These are phyloP conservation scores for Tamandua tetradactyla DNA, from an alignment of 2,797 vertebrate genomes.

Conservation along the genomic window DNA sequence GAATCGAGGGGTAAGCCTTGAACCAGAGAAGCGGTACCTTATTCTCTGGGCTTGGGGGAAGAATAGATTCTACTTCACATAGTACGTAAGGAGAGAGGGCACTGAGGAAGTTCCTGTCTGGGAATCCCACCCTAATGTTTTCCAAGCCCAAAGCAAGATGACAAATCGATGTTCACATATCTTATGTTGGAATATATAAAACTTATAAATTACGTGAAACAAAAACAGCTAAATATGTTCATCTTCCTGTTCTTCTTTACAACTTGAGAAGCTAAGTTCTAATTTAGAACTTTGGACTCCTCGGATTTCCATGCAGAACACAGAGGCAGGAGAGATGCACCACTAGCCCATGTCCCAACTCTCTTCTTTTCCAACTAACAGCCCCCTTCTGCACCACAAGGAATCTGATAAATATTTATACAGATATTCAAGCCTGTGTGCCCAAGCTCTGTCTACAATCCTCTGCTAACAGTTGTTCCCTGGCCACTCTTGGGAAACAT, in stretches of 20 bases:
- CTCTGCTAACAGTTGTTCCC: background rate
- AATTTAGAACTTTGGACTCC: background rate
- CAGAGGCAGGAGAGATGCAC: background rate
- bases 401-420: background rate
- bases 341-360: background rate
- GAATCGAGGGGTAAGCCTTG: background rate
- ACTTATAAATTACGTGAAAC: background rate
- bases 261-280: background rate
- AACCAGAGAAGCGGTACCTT: background rate
- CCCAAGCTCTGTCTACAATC: background rate
- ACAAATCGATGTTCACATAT: background rate
- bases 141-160: background rate
- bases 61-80: background rate
- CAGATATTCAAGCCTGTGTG: no score
- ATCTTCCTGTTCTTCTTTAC: background rate
- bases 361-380: background rate
- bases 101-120: no score
- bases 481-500: background rate
- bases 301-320: background rate
- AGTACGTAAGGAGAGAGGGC: background rate
- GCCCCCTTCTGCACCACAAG: fast-evolving
- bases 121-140: background rate
- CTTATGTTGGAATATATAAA: background rate
- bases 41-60: no score
- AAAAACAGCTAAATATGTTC: background rate